Base-by-base conservation (phyloP, 2,113 vertebrate genomes). In the Pogonocichla stellata region DNA sequence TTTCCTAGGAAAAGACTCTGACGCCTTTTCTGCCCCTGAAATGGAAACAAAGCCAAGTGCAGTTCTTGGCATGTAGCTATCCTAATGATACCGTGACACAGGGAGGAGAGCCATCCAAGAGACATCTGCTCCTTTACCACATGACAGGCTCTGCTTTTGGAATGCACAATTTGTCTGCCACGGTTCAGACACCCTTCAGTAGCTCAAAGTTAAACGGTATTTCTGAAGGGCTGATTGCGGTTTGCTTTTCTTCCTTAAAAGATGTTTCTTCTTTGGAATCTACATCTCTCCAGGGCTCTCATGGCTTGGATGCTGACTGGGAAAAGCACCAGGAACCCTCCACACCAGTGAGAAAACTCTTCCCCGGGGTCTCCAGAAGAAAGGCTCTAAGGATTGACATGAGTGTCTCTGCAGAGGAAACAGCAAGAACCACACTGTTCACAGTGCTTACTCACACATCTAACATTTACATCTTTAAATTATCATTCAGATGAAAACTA, bases 71-170 rank as follows among this genome's bases (percentile, higher is more conserved):
- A 38, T 15, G 38, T 2, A 61, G 72, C 58, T 77, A 2, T 43
- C 36, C 58, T 80, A 77, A 86, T 42, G 72, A 70, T 42, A 42
- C 50, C 5, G 28, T 88, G 92, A 83, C 71, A 58, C 61, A 58
- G 67, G 36, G 38, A 90, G 94, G 81, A 93, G 82, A 90, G 43
- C n/a, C 36, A 75, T 65, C 79, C 85, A 86, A 83, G 58, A 94
- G 88, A 92, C 67, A 90, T 73, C 70, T 90, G 82, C 71, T 65
- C 70, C 79, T 72, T 80, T 86, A 36, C 50, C 85, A 88, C 66
- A 65, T 51, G 81, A 45, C 0, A 0, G 53, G 51, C 6, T 4
- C 45, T 70, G 50, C 50, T 88, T 88, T 80, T 82, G 47, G 75
- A 88, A 92, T 31, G n/a, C 62, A 45, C 48, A 33, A 73, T 88